These are phyloP conservation scores for Epinephelus fuscoguttatus DNA, from an alignment of 2,113 vertebrate genomes.

Conservation along the genomic window DNA sequence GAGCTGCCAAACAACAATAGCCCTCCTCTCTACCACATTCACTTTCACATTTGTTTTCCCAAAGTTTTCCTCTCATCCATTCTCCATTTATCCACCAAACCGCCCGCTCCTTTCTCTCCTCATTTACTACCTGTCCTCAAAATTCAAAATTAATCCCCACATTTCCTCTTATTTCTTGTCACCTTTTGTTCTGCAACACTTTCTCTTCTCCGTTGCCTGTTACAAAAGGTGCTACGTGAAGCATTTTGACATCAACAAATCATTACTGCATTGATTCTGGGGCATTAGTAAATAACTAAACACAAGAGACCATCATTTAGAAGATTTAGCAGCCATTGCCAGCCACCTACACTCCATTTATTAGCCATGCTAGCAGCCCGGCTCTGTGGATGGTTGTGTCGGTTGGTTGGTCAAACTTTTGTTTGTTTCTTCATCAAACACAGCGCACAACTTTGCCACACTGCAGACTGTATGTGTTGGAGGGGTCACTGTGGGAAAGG, in stretches of 20 bases:
- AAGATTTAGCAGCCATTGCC: constrained; percentile 12
- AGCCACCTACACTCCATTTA: background rate
- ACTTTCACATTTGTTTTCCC: constrained; percentile 43
- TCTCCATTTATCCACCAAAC: constrained; percentile 12
- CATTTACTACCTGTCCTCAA: constrained; percentile 3
- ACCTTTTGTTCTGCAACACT: constrained; percentile 13
- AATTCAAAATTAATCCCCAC: constrained; percentile 21
- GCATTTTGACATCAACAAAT: constrained; percentile 16
- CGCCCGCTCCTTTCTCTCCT: background rate
- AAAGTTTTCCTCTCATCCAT: background rate
- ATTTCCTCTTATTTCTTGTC: constrained; percentile 9
- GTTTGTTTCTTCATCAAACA: no score
- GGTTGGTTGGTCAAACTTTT: background rate
- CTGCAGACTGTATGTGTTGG: no score
- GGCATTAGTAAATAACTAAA: constrained; percentile 27
- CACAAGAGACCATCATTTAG: constrained; percentile 19
- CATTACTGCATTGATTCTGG: constrained; percentile 29
- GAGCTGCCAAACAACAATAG: constrained; percentile 3
- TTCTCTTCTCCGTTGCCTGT: constrained; percentile 2
- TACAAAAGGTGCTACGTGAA: background rate
- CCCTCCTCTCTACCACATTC: constrained; percentile 18
- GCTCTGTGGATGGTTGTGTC: background rate
- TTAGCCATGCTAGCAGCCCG: background rate
- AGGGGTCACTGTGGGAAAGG: no score
- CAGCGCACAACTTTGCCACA: no score